Evolutionary conservation across 2,797 vertebrate genomes (phyloP), one percentile per base, ranked within the genome.

Genomic region (Alauda arvensis): DNA sequence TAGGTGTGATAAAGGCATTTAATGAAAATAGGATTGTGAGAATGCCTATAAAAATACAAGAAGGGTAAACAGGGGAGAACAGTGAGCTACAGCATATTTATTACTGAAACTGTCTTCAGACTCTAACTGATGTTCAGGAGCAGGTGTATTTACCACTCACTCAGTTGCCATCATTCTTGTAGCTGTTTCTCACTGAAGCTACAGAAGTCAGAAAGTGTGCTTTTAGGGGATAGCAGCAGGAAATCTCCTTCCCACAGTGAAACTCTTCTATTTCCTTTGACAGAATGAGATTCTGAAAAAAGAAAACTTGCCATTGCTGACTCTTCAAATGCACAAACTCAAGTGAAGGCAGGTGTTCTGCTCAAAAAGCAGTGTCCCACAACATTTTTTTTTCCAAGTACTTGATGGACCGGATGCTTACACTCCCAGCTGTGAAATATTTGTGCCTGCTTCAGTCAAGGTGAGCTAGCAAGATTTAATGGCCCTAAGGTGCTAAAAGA

Each of bases 211-310:
- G 55, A 76, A 74, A 85, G 45, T 25, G 21, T 51, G 77, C 67
- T 85, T 39, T 77, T 72, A 79, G 75, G 48, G n/a, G 56, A 72
- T 62, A 91, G 26, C 82, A 92, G 82, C 34, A 60, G 66, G 86
- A 92, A 69, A 89, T 31, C 51, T 88, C 62, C 45, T 78, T 90
- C 85, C 75, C 52, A 74, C 66, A 43, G 77, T 61, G 82, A 84
- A 79, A 48, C 21, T 48, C 55, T 34, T 71, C 46, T 66, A 34
- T 72, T 90, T 80, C 75, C 34, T 90, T 55, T 88, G 70, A 83
- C 14, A 68, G 51, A 67, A 43, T 34, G 15, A 75, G 49, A 77
- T 55, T 76, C 42, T 77, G n/a, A 46, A 74, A 69, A 75, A 87
- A 61, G 52, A 49, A 86, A 62, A 45, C 59, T 77, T 79, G 56